phyloP scores from a whole-genome alignment of 2,797 vertebrate genomes.

The Balearica regulorum region DNA sequence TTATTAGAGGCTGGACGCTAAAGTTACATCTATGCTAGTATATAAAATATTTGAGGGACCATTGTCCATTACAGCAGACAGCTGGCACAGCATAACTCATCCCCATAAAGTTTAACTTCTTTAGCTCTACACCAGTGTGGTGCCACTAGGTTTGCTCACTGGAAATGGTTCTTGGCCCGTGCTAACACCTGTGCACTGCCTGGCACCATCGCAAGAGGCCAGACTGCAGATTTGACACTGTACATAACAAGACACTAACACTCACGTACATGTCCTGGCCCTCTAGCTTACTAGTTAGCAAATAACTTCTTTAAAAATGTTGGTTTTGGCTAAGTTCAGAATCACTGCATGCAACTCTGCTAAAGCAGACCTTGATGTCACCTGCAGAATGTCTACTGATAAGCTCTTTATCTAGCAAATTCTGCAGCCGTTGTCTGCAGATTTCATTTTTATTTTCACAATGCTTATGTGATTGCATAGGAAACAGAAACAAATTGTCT shows the following conservation, averaged over 20 bases:
- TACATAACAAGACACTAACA: not conserved
- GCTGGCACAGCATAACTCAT: not conserved
- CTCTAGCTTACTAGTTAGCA: not conserved
- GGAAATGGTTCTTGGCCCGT: not conserved
- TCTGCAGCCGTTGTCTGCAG: not conserved
- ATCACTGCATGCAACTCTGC: not conserved
- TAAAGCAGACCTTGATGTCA: not conserved
- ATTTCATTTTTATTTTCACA: slow-evolving; percentile 23
- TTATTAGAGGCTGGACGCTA: not conserved
- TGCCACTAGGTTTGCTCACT: not conserved
- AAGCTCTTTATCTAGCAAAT: not conserved
- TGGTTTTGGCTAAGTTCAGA: not conserved
- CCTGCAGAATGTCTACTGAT: not conserved
- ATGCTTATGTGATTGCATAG: slow-evolving; percentile 28
- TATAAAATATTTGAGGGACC: not conserved
- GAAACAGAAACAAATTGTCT: not conserved
- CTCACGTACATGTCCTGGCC: rapidly evolving
- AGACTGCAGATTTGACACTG: not conserved
- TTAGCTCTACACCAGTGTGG: not conserved
- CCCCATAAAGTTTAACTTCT: not conserved
- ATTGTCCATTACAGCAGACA: not conserved
- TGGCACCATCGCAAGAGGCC: not conserved
- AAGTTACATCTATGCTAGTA: not conserved
- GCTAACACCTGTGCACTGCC: not conserved
- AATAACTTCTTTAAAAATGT: not conserved